Base-by-base conservation (phyloP, 1,140 invertebrate species). In the Drosophila mauritiana region DNA sequence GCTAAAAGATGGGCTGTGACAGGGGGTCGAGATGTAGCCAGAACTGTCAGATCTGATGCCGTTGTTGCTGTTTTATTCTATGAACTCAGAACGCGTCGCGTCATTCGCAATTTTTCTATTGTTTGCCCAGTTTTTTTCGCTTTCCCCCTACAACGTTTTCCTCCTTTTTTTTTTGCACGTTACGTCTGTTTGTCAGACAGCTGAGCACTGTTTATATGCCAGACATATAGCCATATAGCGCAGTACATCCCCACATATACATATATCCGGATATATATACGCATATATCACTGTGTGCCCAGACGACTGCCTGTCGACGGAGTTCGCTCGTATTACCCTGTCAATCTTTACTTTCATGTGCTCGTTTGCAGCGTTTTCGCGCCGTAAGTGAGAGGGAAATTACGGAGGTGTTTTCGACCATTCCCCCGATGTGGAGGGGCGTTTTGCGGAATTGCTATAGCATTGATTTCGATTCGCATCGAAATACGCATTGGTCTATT, bases 181-280 rank as follows among this genome's bases (percentile, higher is more conserved):
- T 78, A 67, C 77, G 76, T 74, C 78, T 79, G 75, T 65, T 70
- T 69, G 79, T 58, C 78, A 67, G 79, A 77, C 79, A 76, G 79
- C 79, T 81, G 68, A 81, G 67, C 73, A 68, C 78, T 81, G 79
- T 81, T 82, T 81, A 73, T 81, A 78, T 68, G 78, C 54, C 68
- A 62, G 65, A 76, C 48, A 70, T 72, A 73, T 49, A 73, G 48
- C 31, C 31, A 31, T 10, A 31, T 31, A 31, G 31, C 31, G 2
- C 20, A 22, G 20, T 22, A 22, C 20, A 22, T 0, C 20, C 2
- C 20, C 20, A 22, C 20, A 22, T 22, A 22, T 22, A 22, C 31
- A 22, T 45, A 54, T 45, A 68, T 69, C 39, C 27, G 63, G 46
- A n/a, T 46, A 37, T 36, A 39, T 45, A 36, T 42, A 15, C 11